Percentiles rank a stretch among this genome's conserved stretches.
Evolutionary conservation across 2,797 vertebrate genomes (phyloP).

Genomic region (Erethizon dorsatum): DNA sequence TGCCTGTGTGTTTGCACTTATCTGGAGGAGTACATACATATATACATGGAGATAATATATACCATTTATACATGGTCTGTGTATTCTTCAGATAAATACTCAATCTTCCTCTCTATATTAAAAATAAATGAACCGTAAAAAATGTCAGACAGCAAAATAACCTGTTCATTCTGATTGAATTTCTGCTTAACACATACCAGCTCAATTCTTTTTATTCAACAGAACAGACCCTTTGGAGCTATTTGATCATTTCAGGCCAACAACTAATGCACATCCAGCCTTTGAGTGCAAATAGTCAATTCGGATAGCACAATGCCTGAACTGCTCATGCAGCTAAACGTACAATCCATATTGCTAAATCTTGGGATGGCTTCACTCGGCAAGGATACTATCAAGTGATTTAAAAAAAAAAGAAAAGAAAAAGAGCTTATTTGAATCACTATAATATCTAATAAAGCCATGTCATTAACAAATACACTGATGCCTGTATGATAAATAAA

Average conservation of each 20-base stretch:
- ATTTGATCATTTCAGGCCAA: conserved; percentile 67
- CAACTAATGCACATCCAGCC: conserved; percentile 48
- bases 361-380: conserved; percentile 68
- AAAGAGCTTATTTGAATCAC: conserved; percentile 77
- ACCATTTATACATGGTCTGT: conserved; percentile 75
- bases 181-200: conserved; percentile 52
- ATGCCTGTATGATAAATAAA: conserved; percentile 90
- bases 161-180: conserved; percentile 72
- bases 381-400: conserved; percentile 65
- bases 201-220: conserved; percentile 52
- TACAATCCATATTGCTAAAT: conserved; percentile 62
- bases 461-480: conserved; percentile 92
- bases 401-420: conserved; percentile 18
- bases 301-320: conserved; percentile 25
- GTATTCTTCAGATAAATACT: conserved; percentile 81
- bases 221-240: conserved; percentile 51
- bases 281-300: conserved; percentile 58
- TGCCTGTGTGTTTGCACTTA: conserved; percentile 22
- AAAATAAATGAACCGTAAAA: conserved; percentile 82
- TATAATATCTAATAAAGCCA: conserved; percentile 85
- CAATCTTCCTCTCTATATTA: conserved; percentile 76
- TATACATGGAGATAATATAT: conserved; percentile 76
- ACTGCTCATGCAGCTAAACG: conserved; percentile 64
- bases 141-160: conserved; percentile 73
- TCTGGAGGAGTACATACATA: conserved; percentile 67